Conservation (phyloP, 2,113 vertebrate genomes). For the Narcine bancroftii region DNA sequence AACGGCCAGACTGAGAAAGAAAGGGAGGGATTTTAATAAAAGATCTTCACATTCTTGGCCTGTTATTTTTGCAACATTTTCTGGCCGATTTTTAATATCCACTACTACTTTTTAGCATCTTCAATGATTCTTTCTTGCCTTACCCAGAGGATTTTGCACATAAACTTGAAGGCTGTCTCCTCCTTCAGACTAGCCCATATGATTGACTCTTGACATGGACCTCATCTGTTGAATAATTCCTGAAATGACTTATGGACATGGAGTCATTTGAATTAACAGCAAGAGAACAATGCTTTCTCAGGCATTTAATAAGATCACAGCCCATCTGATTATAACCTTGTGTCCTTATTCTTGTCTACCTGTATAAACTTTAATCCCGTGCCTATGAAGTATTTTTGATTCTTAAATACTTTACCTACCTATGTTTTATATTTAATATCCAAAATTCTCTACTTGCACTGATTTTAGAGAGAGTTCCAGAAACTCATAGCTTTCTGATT, state of each 20-base stretch:
- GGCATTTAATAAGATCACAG: not conserved
- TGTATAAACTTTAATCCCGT: no score
- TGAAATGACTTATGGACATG: not conserved
- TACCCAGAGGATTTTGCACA: not conserved
- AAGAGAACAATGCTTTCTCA: no score
- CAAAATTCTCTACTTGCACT: no score
- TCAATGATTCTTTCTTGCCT: not conserved
- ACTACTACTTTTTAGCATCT: no score
- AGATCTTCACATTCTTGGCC: not conserved
- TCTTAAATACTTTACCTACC: no score
- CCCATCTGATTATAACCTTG: not conserved
- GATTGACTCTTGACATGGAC: not conserved
- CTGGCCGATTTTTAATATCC: no score
- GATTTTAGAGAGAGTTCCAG: no score
- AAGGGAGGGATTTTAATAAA: not conserved
- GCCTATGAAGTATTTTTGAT: no score
- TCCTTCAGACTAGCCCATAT: not conserved
- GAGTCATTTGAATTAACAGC: not conserved
- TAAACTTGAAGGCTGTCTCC: not conserved
- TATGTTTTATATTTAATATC: no score
- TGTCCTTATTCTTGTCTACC: not conserved
- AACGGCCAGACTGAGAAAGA: not conserved
- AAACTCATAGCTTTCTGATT: no score
- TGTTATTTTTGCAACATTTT: not conserved
- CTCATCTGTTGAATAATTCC: not conserved